phyloP scores from a whole-genome alignment of 2,888 invertebrate species.

The Papilio elwesi region DNA sequence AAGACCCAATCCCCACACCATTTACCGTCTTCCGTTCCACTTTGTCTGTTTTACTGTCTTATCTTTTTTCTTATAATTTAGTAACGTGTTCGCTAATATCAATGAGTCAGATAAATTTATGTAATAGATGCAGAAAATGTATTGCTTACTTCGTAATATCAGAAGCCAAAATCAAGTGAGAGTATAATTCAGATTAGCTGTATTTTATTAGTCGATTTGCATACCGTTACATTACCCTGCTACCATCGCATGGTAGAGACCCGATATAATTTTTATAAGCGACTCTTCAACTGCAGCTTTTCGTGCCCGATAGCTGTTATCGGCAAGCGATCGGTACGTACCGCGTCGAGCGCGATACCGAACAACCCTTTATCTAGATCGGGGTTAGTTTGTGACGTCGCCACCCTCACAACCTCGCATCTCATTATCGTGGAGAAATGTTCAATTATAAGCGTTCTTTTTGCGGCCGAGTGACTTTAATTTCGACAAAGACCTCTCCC shows the following conservation, averaged over 20 bases:
- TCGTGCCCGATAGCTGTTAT: slow-evolving; percentile 74
- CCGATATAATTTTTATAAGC: slow-evolving; percentile 48
- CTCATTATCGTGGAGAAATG: slow-evolving; percentile 74
- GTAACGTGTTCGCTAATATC: too few species aligned
- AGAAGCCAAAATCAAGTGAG: not conserved
- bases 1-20: too few species aligned
- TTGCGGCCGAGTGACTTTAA: not conserved
- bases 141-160: not conserved
- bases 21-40: too few species aligned
- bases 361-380: slow-evolving; percentile 81
- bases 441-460: slow-evolving; percentile 46
- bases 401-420: slow-evolving; percentile 57
- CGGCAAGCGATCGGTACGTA: slow-evolving; percentile 69
- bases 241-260: slow-evolving; percentile 39
- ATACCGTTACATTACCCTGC: not conserved
- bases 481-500: not conserved
- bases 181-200: slow-evolving; percentile 9
- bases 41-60: too few species aligned
- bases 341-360: slow-evolving; percentile 65
- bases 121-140: not conserved
- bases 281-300: slow-evolving; percentile 51
- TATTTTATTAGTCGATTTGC: slow-evolving; percentile 13
- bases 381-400: slow-evolving; percentile 69
- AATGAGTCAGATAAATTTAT: too few species aligned
- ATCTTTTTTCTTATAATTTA: too few species aligned